These are phyloP conservation scores for Dryobotodes eremita DNA, from an alignment of 2,888 invertebrate genomes.

Conservation along the genomic window DNA sequence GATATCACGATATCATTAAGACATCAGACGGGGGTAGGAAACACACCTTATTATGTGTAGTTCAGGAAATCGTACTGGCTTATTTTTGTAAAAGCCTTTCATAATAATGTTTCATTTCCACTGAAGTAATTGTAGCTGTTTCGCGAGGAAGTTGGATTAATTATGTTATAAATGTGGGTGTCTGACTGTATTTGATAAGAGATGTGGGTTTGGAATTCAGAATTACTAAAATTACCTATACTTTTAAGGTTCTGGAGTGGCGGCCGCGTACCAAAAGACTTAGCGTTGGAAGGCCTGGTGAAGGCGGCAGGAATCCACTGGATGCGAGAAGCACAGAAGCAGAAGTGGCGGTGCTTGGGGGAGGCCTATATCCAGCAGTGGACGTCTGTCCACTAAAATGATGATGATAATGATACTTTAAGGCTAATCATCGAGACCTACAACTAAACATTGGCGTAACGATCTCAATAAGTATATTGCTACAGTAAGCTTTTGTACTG, in stretches of 20 bases:
- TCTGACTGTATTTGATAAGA: constrained; percentile 3
- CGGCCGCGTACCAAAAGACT: background rate
- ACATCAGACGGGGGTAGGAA: constrained; percentile 83
- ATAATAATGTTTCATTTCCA: constrained; percentile 45
- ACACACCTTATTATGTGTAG: constrained; percentile 82
- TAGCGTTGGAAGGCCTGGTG: background rate
- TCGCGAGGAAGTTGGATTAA: constrained; percentile 4
- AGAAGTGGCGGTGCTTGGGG: background rate
- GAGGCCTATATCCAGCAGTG: background rate
- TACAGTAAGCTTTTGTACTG: background rate
- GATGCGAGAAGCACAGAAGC: background rate
- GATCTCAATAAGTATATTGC: background rate
- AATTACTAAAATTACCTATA: too few species aligned
- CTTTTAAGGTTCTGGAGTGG: background rate
- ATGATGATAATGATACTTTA: background rate
- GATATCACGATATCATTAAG: constrained; percentile 87
- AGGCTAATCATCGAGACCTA: background rate
- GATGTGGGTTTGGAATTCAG: background rate
- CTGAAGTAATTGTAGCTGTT: constrained; percentile 20
- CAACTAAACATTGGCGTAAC: background rate
- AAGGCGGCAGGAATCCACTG: background rate
- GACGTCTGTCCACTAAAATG: background rate
- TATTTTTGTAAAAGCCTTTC: constrained; percentile 78
- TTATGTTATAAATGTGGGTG: constrained; percentile 8
- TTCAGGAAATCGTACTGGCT: constrained; percentile 80